These are phyloP conservation scores for Ranitomeya imitator DNA, from an alignment of 2,113 vertebrate genomes.

Conservation along the genomic window DNA sequence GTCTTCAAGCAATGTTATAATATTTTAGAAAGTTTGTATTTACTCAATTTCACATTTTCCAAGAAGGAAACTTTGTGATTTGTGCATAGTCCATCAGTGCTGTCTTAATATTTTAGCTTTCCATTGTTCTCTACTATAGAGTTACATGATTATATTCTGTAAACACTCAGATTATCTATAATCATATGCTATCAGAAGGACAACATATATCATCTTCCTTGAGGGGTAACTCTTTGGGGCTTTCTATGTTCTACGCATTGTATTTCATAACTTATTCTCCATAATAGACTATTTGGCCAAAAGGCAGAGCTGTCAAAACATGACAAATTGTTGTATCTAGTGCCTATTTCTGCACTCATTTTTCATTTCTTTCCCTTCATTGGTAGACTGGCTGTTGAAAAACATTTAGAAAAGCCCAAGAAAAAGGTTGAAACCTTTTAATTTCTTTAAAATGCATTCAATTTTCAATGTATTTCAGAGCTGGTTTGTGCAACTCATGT, in stretches of 20 bases:
- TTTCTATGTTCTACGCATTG: conserved; percentile 57
- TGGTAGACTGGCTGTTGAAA: conserved; percentile 35
- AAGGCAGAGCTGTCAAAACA: conserved; percentile 62
- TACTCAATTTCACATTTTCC: no score
- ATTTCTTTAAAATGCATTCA: conserved; percentile 35
- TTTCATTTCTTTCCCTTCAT: conserved; percentile 47
- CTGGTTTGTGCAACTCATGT: background rate
- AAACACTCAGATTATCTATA: conserved; percentile 38
- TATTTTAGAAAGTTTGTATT: no score
- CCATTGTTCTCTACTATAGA: background rate
- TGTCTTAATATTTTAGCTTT: background rate
- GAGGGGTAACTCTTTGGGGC: conserved; percentile 61
- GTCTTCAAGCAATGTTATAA: no score
- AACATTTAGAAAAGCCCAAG: conserved; percentile 43
- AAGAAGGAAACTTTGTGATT: background rate
- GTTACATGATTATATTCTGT: conserved; percentile 39
- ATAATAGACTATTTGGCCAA: conserved; percentile 67
- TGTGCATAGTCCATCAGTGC: background rate
- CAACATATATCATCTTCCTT: conserved; percentile 50
- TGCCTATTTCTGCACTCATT: conserved; percentile 58
- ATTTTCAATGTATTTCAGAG: background rate
- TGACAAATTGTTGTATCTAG: conserved; percentile 64
- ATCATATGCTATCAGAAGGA: background rate
- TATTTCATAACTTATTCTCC: conserved; percentile 62
- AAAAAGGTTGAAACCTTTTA: conserved; percentile 33